These are phyloP conservation scores for Atta texana DNA, from an alignment of 1,140 invertebrate genomes.

Conservation along the genomic window DNA sequence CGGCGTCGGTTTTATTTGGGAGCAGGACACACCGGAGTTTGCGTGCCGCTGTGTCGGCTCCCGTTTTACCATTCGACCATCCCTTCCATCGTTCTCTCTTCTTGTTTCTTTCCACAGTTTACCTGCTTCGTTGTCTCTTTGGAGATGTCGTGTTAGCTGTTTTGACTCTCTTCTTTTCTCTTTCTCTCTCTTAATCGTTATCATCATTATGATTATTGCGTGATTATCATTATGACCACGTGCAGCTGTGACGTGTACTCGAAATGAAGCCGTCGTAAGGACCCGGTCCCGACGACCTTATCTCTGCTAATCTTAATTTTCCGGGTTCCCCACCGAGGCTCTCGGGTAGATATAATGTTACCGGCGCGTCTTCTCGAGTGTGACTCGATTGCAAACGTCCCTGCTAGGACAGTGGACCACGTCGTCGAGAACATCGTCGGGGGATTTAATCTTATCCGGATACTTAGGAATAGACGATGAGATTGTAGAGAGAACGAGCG, in stretches of 20 bases:
- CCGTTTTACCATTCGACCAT: slow-evolving; percentile 77
- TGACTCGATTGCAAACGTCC: slow-evolving; percentile 79
- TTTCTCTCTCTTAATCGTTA: slow-evolving; percentile 40
- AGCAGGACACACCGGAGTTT: slow-evolving; percentile 71
- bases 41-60: slow-evolving; percentile 78
- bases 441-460: slow-evolving; percentile 76
- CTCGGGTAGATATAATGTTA: slow-evolving; percentile 77
- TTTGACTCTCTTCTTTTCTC: slow-evolving; percentile 4
- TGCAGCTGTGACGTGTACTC: slow-evolving; percentile 65
- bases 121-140: neutral
- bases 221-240: slow-evolving; percentile 77
- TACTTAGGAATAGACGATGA: slow-evolving; percentile 67
- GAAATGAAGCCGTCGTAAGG: slow-evolving; percentile 77
- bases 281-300: slow-evolving; percentile 69
- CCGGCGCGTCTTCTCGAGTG: slow-evolving; percentile 74
- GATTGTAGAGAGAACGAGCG: slow-evolving; percentile 65
- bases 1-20: slow-evolving; percentile 77
- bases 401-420: slow-evolving; percentile 63
- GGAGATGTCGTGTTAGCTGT: slow-evolving; percentile 4
- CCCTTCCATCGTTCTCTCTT: slow-evolving; percentile 15
- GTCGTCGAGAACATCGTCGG: slow-evolving; percentile 60
- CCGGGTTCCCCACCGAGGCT: slow-evolving; percentile 73
- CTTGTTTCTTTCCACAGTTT: slow-evolving; percentile 25
- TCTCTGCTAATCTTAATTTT: slow-evolving; percentile 82
- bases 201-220: slow-evolving; percentile 75